phyloP scores from a whole-genome alignment of 1,140 invertebrate genomes.

The Drosophila bocqueti region DNA sequence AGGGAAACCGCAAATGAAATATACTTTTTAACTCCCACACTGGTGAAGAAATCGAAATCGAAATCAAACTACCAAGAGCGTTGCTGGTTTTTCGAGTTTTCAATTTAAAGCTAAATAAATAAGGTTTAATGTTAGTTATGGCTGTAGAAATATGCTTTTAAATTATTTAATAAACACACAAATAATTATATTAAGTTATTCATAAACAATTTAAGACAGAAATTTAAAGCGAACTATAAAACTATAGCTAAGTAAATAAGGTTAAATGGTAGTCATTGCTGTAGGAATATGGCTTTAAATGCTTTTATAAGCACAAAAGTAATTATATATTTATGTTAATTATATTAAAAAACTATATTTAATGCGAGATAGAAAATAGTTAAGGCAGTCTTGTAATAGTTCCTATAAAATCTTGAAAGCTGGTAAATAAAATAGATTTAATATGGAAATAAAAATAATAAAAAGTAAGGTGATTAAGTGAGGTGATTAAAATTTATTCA shows the following conservation, averaged over 20 bases:
- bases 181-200: too few species aligned
- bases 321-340: neutral
- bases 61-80: neutral
- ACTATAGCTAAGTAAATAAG: too few species aligned
- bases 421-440: neutral
- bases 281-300: neutral
- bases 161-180: neutral
- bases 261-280: too few species aligned
- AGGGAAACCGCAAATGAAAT: neutral
- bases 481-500: neutral
- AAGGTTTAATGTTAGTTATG: fast-evolving
- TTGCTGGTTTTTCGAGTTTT: neutral
- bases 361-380: neutral
- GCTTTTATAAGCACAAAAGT: neutral
- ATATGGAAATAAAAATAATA: neutral
- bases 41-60: neutral
- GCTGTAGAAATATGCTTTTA: neutral
- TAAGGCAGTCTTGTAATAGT: neutral
- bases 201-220: too few species aligned
- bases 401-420: neutral
- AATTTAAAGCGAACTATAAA: too few species aligned
- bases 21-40: conserved; percentile 10
- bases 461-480: neutral
- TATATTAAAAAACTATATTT: neutral
- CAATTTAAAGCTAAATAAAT: neutral